Evolutionary conservation across 2,113 vertebrate species (phyloP).

Genomic region (Tylochromis polylepis): DNA sequence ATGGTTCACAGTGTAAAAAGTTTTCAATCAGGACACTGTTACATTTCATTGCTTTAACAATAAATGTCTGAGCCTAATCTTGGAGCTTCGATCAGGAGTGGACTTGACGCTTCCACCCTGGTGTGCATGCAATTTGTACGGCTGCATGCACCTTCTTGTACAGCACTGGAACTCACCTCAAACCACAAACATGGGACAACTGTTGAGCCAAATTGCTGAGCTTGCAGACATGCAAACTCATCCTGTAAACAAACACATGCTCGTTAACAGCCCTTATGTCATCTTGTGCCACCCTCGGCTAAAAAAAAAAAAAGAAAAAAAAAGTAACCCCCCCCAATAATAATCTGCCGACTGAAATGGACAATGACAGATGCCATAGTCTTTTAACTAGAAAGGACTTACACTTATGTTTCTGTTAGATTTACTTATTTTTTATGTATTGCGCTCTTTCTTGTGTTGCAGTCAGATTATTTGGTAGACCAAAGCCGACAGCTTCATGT

Average conservation of each 20-base stretch:
- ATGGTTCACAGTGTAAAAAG: not conserved
- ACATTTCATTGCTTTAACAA: not conserved
- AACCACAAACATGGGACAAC: not conserved
- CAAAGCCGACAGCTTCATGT: conserved; percentile 29
- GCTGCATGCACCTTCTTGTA: conserved; percentile 41
- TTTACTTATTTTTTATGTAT: not conserved
- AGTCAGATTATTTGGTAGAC: not conserved
- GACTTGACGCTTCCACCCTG: not conserved
- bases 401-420: not conserved
- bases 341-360: not conserved
- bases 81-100: conserved; percentile 1
- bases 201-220: not conserved
- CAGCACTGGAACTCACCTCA: conserved; percentile 12
- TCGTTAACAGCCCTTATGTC: not conserved
- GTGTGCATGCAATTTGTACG: conserved; percentile 5
- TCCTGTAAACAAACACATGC: not conserved
- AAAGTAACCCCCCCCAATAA: not conserved
- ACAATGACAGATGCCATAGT: not conserved
- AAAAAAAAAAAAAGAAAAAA: not conserved
- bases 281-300: not conserved
- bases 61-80: conserved; percentile 28
- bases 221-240: not conserved
- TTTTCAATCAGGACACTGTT: not conserved
- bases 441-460: not conserved
- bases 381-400: not conserved